phyloP scores from a whole-genome alignment of 2,888 invertebrate species.

The Drosophila leonis region DNA sequence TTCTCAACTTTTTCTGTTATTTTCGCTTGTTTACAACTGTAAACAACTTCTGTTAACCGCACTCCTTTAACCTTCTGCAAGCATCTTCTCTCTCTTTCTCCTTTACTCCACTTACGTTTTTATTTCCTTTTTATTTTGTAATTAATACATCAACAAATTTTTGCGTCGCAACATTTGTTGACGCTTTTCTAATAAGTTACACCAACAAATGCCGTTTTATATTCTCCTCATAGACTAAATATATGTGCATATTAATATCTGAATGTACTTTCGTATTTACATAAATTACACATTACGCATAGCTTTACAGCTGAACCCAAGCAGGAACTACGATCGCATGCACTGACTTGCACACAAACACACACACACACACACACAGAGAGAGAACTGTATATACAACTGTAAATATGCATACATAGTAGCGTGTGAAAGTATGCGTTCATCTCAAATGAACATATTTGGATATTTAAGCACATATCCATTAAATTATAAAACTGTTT shows the following conservation, averaged over 20 bases:
- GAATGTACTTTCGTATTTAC: slow-evolving; percentile 21
- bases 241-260: slow-evolving; percentile 16
- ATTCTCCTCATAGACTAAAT: slow-evolving; percentile 8
- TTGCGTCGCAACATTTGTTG: slow-evolving; percentile 10
- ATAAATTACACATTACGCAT: slow-evolving; percentile 37
- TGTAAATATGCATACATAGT: slow-evolving; percentile 13
- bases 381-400: not conserved
- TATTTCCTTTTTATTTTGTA: not conserved
- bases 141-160: slow-evolving; percentile 7
- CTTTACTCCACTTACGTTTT: not conserved
- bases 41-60: slow-evolving; percentile 7
- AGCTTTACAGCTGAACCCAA: slow-evolving; percentile 6
- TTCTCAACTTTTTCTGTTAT: not conserved
- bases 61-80: not conserved
- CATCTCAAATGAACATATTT: not conserved
- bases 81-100: not conserved
- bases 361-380: not conserved
- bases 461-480: not conserved
- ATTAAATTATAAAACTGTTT: not conserved
- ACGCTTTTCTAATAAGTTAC: not conserved
- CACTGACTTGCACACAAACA: not conserved
- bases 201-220: not conserved
- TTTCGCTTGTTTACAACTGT: slow-evolving; percentile 33
- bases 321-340: slow-evolving; percentile 16
- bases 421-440: not conserved